Evolutionary conservation across 35 echinoderm and acorn worm genomes (phyloP).

Genomic region (Strongylocentrotus purpuratus): DNA sequence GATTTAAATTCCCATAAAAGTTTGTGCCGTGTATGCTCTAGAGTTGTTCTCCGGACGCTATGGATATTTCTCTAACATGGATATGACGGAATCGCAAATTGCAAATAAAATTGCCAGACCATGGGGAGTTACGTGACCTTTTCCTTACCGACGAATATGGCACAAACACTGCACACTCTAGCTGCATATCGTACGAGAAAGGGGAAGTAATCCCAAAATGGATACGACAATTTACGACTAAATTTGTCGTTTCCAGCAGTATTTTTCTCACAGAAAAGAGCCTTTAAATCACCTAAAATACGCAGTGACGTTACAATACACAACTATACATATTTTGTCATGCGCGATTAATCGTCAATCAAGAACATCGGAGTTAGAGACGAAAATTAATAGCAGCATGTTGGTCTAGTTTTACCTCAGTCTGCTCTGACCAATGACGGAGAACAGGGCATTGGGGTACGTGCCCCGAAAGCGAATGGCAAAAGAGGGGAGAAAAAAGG

Average conservation of each 20-base stretch:
- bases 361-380: neutral
- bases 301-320: neutral
- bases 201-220: neutral
- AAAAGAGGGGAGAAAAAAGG: neutral
- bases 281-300: neutral
- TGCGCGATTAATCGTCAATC: neutral
- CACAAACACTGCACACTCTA: neutral
- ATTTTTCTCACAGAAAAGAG: neutral
- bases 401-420: neutral
- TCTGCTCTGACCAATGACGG: neutral
- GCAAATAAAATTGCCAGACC: neutral
- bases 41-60: neutral
- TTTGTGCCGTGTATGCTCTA: neutral
- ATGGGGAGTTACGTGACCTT: neutral
- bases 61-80: neutral
- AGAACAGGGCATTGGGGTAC: neutral
- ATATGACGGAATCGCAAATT: constrained; percentile 11
- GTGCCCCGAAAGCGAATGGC: neutral
- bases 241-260: neutral
- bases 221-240: neutral
- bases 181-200: neutral
- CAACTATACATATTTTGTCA: neutral
- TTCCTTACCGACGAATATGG: neutral
- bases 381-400: neutral
- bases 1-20: neutral